phyloP scores from a whole-genome alignment of 2,797 vertebrate genomes.

The Peromyscus aztecus region DNA sequence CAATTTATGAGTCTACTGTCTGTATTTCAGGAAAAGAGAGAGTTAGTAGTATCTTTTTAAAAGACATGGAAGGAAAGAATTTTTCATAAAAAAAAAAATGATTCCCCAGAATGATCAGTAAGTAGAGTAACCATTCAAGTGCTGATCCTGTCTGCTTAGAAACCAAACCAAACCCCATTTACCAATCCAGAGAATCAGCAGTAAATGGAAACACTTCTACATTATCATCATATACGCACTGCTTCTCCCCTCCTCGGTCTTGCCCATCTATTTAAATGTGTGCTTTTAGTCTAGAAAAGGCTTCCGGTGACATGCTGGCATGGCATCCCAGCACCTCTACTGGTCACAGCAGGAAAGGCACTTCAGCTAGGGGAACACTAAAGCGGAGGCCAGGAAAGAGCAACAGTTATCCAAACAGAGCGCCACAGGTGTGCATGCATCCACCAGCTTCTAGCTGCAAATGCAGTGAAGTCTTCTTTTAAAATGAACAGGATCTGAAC shows the following conservation, averaged over 20 bases:
- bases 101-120: conserved; percentile 37
- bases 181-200: conserved; percentile 29
- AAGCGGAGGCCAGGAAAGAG: background rate
- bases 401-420: background rate
- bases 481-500: conserved; percentile 13
- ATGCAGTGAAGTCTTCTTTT: background rate
- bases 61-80: conserved; percentile 52
- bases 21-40: conserved; percentile 64
- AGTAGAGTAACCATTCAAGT: conserved; percentile 48
- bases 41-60: conserved; percentile 24
- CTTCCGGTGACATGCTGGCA: background rate
- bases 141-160: conserved; percentile 53
- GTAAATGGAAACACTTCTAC: background rate
- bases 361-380: background rate
- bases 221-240: background rate
- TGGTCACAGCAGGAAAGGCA: background rate
- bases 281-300: background rate
- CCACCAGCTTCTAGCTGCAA: background rate
- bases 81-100: conserved; percentile 44
- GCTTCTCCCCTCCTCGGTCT: background rate
- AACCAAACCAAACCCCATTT: conserved; percentile 44
- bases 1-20: conserved; percentile 55
- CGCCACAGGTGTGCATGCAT: background rate
- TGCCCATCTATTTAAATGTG: background rate
- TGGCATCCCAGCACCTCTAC: background rate